phyloP scores from a whole-genome alignment of 2,797 vertebrate genomes.

The Poecilia gillii region DNA sequence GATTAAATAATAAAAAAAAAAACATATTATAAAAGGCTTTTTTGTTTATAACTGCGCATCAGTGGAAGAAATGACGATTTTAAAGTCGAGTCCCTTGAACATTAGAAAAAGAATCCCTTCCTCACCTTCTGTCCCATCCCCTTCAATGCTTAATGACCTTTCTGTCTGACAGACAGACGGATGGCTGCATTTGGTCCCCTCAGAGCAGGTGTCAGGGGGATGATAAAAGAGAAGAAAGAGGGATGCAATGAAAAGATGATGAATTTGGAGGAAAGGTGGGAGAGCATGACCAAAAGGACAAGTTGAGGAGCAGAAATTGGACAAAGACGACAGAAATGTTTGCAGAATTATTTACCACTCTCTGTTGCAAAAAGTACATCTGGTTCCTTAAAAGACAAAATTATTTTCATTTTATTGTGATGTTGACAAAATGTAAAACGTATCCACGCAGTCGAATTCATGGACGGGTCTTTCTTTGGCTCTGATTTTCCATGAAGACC shows the following conservation, averaged over 20 bases:
- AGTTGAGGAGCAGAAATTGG: slow-evolving; percentile 39
- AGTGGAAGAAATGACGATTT: neutral
- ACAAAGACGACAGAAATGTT: slow-evolving; percentile 29
- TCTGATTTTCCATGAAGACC: neutral
- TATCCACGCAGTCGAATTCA: neutral
- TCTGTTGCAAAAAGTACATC: neutral
- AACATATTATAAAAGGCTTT: neutral
- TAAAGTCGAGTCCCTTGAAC: slow-evolving; percentile 9
- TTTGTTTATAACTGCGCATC: neutral
- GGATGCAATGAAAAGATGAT: slow-evolving; percentile 57
- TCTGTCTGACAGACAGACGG: slow-evolving; percentile 83
- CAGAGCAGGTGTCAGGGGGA: slow-evolving; percentile 57
- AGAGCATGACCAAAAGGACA: slow-evolving; percentile 37
- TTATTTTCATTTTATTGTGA: neutral
- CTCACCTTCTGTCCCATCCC: slow-evolving; percentile 31
- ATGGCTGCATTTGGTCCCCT: slow-evolving; percentile 78
- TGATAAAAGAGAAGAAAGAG: slow-evolving; percentile 64
- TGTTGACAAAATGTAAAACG: neutral
- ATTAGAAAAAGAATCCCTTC: slow-evolving; percentile 48
- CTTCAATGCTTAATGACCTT: slow-evolving; percentile 81
- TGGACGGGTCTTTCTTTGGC: neutral
- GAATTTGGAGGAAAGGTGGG: slow-evolving; percentile 54
- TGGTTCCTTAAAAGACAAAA: neutral
- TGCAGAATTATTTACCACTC: slow-evolving; percentile 1
- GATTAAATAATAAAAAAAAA: neutral